phyloP scores from a whole-genome alignment of 2,797 vertebrate species.

The Tapera naevia region DNA sequence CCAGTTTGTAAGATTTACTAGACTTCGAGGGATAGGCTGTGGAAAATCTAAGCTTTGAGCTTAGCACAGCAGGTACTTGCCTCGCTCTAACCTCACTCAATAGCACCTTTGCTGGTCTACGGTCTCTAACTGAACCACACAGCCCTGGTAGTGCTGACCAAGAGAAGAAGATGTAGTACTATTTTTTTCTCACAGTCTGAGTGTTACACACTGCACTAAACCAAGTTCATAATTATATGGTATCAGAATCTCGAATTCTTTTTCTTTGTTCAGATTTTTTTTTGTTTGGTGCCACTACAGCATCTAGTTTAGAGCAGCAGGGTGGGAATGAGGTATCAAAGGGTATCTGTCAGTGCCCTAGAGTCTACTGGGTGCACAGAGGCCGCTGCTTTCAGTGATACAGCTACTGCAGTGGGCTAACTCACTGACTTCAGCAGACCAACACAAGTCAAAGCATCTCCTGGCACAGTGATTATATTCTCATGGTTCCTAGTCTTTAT shows the following conservation, averaged over 20 bases:
- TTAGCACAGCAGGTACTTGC: neutral
- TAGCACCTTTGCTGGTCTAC: neutral
- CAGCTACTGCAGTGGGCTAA: neutral
- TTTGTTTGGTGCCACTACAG: neutral
- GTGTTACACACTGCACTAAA: neutral
- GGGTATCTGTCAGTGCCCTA: neutral
- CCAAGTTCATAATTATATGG: neutral
- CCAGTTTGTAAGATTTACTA: neutral
- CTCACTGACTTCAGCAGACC: neutral
- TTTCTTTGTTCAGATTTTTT: neutral
- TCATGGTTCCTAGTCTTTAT: neutral
- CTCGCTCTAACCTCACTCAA: neutral
- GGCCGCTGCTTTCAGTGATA: neutral
- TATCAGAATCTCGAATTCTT: neutral
- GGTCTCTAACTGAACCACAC: neutral
- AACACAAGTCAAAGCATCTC: neutral
- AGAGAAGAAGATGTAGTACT: neutral
- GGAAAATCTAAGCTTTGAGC: neutral
- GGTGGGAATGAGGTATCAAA: neutral
- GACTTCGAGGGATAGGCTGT: neutral
- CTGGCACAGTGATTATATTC: neutral
- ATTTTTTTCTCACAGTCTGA: neutral
- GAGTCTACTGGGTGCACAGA: neutral
- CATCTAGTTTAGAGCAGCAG: neutral
- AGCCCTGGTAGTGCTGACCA: accelerated